These are phyloP conservation scores for Ylistrum balloti DNA, from an alignment of 1,140 invertebrate genomes.

Conservation along the genomic window DNA sequence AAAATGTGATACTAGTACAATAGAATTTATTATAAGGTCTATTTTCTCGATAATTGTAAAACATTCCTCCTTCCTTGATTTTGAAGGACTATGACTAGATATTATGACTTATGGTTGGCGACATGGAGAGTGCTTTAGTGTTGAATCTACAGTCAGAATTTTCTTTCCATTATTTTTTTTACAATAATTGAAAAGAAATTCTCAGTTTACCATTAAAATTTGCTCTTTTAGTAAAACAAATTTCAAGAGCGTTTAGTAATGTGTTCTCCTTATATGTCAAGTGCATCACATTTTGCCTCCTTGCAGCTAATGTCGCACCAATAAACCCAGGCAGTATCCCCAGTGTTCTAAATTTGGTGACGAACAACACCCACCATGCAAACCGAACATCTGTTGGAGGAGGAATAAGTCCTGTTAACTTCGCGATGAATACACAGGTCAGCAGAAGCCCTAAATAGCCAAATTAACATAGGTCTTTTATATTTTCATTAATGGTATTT, in stretches of 20 bases:
- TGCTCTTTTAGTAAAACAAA: no score
- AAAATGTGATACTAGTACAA: no score
- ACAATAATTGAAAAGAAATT: neutral
- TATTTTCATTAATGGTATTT: neutral
- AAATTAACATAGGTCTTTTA: neutral
- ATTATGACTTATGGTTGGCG: no score
- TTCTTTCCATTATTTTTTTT: neutral
- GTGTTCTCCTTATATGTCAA: neutral
- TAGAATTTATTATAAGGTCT: no score
- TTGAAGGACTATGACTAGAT: no score
- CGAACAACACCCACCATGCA: constrained; percentile 70
- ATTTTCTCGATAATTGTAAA: no score
- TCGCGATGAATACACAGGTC: constrained; percentile 72
- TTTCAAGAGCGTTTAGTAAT: neutral
- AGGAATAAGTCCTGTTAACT: constrained; percentile 85
- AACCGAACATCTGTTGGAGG: constrained; percentile 88
- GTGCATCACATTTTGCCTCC: constrained; percentile 46
- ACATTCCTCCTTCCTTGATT: no score
- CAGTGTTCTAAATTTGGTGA: constrained; percentile 73
- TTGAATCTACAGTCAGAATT: neutral
- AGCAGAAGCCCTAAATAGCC: constrained; percentile 49
- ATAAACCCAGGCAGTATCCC: constrained; percentile 82
- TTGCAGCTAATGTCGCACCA: constrained; percentile 76
- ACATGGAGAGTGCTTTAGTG: neutral
- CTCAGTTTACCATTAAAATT: neutral